A percentile compares a stretch with the other conserved stretches of the same genome.
phyloP scores from a whole-genome alignment of 2,888 invertebrate species.

The Ichneumoninae sp. region DNA sequence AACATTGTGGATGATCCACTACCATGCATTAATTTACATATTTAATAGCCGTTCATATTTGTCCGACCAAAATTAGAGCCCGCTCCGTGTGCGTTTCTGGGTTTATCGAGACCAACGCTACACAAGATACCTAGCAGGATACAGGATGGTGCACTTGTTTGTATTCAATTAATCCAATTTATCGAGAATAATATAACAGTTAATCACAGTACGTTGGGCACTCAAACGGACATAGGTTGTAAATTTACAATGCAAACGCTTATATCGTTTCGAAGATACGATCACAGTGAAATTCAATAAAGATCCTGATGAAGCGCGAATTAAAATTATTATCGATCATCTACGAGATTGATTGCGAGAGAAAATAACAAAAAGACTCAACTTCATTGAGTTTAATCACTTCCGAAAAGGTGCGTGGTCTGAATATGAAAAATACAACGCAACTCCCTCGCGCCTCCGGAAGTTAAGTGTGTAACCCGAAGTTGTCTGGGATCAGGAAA shows the following conservation, averaged over 20 bases:
- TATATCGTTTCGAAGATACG: not conserved
- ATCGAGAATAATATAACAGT: not conserved
- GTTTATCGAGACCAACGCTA: not conserved
- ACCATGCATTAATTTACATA: not conserved
- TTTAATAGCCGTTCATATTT: not conserved
- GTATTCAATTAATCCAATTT: not conserved
- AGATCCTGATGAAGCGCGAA: not conserved
- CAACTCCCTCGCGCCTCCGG: not conserved
- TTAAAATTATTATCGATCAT: not conserved
- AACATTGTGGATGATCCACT: not conserved
- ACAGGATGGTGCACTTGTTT: not conserved
- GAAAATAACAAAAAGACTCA: not conserved
- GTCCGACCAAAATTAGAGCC: not conserved
- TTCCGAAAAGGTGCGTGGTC: not conserved
- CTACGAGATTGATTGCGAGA: not conserved
- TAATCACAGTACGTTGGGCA: not conserved
- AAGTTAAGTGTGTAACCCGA: not conserved
- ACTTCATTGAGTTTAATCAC: not conserved
- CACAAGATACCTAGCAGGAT: not conserved
- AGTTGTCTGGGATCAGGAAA: not conserved
- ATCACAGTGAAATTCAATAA: not conserved
- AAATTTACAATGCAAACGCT: not conserved
- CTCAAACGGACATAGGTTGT: not conserved
- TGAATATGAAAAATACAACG: not conserved
- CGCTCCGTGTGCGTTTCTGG: not conserved